These are phyloP conservation scores for Drosophila histrio DNA, from an alignment of 2,888 invertebrate species.

Conservation along the genomic window DNA sequence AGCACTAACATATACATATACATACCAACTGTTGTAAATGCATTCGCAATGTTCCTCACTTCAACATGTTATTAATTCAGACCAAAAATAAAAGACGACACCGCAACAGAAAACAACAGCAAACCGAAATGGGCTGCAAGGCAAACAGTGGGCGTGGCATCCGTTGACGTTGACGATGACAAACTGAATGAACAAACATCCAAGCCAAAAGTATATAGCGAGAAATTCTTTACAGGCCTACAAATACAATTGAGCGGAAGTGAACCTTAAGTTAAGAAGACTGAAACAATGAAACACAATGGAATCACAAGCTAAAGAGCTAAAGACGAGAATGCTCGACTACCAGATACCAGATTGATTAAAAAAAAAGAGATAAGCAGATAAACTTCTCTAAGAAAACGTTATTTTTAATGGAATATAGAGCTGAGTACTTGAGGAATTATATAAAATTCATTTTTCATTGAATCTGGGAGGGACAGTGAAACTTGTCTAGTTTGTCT, in stretches of 20 bases:
- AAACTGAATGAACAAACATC: slow-evolving; percentile 1
- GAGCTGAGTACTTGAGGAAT: too few species aligned
- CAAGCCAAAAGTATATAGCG: not conserved
- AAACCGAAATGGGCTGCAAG: not conserved
- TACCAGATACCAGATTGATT: not conserved
- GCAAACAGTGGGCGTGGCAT: slow-evolving; percentile 10
- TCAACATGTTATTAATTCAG: slow-evolving; percentile 26
- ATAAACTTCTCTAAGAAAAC: not conserved
- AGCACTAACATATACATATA: not conserved
- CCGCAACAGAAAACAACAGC: slow-evolving; percentile 7
- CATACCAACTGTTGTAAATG: slow-evolving; percentile 7
- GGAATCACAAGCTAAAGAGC: not conserved
- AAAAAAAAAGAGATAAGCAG: not conserved
- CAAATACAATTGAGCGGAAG: slow-evolving; percentile 58
- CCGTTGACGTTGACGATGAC: slow-evolving; percentile 25
- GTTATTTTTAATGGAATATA: too few species aligned
- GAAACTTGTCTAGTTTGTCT: too few species aligned
- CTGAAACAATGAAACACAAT: not conserved
- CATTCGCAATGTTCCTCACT: slow-evolving; percentile 21
- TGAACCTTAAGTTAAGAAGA: slow-evolving; percentile 26
- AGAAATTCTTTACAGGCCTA: slow-evolving; percentile 7
- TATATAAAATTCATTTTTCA: too few species aligned
- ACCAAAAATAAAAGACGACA: slow-evolving; percentile 26
- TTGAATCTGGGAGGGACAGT: too few species aligned
- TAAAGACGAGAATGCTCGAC: not conserved